Evolutionary conservation across 92 coral and sea anemone species (phyloP).

Genomic region (Muricea muricata): DNA sequence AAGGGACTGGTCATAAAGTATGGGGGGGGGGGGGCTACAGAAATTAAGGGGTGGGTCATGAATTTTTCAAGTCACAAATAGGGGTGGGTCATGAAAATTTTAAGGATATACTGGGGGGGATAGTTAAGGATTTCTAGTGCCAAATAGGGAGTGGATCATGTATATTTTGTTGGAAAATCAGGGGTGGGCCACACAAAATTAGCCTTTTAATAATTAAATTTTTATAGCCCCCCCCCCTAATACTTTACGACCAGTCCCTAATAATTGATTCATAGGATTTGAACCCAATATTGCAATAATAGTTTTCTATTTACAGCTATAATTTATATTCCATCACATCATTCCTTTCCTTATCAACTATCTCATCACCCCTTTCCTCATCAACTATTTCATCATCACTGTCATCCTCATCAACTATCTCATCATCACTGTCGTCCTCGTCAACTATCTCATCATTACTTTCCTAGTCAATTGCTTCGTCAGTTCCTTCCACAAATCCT

Average conservation of each 20-base stretch:
- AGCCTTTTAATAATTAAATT: not conserved
- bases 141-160: too few relatives aligned
- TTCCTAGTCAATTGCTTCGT: constrained; percentile 44
- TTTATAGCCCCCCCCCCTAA: not conserved
- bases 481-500: constrained; percentile 56
- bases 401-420: not conserved
- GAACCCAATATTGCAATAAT: not conserved
- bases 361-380: constrained; percentile 37
- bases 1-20: not conserved
- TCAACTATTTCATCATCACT: constrained; percentile 32
- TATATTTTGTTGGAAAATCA: too few relatives aligned
- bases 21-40: too few relatives aligned
- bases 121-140: not conserved
- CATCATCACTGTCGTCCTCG: not conserved
- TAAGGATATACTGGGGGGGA: too few relatives aligned
- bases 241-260: not conserved
- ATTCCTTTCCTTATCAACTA: constrained; percentile 8
- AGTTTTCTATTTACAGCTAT: not conserved
- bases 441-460: not conserved
- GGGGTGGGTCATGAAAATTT: too few relatives aligned
- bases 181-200: too few relatives aligned
- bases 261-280: not conserved
- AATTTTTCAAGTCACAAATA: too few relatives aligned
- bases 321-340: not conserved
- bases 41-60: too few relatives aligned